Evolutionary conservation across 2,888 invertebrate species (phyloP).

Genomic region (Volucella inanis): DNA sequence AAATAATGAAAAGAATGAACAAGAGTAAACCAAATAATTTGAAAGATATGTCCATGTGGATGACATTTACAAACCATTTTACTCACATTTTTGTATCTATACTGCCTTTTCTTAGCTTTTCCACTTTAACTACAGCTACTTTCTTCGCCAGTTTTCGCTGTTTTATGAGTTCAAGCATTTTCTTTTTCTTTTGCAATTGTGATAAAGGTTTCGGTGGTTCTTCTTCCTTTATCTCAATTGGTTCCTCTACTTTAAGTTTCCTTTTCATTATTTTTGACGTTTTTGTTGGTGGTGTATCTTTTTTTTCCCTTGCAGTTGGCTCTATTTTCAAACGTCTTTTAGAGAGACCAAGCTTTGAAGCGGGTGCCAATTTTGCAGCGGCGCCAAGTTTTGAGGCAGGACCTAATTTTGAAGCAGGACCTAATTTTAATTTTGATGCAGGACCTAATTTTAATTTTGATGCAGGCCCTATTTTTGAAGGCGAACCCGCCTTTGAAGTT

Average conservation of each 20-base stretch:
- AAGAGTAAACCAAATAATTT: too few species aligned
- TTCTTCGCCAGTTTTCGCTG: conserved; percentile 54
- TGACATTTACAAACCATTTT: conserved; percentile 47
- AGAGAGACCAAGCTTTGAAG: conserved; percentile 8
- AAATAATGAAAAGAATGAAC: neutral
- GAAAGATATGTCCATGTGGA: too few species aligned
- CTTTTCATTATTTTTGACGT: conserved; percentile 55
- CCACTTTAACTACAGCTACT: conserved; percentile 50
- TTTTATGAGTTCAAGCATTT: conserved; percentile 45
- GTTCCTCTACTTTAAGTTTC: conserved; percentile 54
- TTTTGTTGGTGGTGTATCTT: conserved; percentile 44
- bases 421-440: conserved; percentile 1
- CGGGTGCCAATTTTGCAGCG: conserved; percentile 1
- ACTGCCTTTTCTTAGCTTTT: conserved; percentile 47
- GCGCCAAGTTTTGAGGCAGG: conserved; percentile 14
- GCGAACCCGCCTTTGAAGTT: too few species aligned
- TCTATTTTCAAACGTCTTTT: conserved; percentile 59
- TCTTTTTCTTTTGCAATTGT: conserved; percentile 56
- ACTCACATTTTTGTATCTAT: conserved; percentile 70
- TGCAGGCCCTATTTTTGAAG: too few species aligned
- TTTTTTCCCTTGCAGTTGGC: conserved; percentile 48
- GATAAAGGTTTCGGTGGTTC: conserved; percentile 10
- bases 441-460: too few species aligned
- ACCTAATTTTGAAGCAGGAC: neutral
- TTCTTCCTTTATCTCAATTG: conserved; percentile 27